Conservation (phyloP, 2,113 vertebrate genomes). For the Blennius ocellaris region DNA sequence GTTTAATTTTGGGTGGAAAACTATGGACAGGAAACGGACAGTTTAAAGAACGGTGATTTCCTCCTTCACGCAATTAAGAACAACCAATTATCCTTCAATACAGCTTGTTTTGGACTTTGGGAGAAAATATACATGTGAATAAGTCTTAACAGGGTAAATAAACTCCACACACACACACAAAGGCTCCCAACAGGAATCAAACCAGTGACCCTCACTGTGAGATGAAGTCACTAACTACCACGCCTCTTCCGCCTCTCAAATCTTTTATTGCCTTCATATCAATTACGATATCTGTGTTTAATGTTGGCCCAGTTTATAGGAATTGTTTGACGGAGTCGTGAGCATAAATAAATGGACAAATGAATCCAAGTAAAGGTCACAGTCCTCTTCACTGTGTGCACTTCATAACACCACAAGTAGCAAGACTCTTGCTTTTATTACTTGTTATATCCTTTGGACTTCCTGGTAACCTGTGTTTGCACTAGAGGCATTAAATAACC, state of each 20-base stretch:
- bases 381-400: background rate
- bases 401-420: background rate
- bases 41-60: no score
- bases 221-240: no score
- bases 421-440: background rate
- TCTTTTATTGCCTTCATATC: background rate
- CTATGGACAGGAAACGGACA: no score
- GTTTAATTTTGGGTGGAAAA: no score
- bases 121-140: no score
- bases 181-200: no score
- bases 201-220: no score
- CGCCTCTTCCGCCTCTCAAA: background rate
- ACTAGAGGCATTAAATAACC: background rate
- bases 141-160: no score
- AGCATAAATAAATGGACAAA: background rate
- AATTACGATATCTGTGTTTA: accelerated
- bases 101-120: no score
- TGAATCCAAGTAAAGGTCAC: background rate
- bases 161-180: no score
- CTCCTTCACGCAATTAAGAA: no score
- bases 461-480: conserved; percentile 16
- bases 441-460: conserved; percentile 4
- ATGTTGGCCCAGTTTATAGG: background rate
- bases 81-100: no score
- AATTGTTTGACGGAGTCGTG: background rate